Conservation (phyloP, 2,888 invertebrate genomes). For the Melanchra persicariae region DNA sequence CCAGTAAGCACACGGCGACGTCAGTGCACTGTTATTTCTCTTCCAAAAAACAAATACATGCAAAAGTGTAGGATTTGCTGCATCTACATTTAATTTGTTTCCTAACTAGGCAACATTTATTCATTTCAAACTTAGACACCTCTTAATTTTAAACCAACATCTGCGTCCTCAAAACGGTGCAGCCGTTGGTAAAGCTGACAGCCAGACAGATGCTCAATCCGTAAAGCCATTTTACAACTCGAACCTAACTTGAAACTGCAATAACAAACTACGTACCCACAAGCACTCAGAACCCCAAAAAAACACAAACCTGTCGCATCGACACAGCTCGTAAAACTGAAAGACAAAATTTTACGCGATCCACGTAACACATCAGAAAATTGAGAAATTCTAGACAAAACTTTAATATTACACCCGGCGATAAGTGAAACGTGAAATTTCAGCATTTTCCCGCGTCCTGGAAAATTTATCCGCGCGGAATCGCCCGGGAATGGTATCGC, state of each 20-base stretch:
- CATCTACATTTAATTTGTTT: background rate
- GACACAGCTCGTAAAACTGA: slow-evolving; percentile 59
- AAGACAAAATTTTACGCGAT: slow-evolving; percentile 64
- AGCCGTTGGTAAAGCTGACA: background rate
- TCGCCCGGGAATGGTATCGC: slow-evolving; percentile 74
- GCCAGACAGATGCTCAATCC: slow-evolving; percentile 4
- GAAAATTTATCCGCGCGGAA: slow-evolving; percentile 67
- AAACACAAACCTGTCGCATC: slow-evolving; percentile 45
- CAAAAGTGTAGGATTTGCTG: background rate
- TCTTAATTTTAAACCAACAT: background rate
- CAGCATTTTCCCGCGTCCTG: slow-evolving; percentile 55
- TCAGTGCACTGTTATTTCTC: background rate
- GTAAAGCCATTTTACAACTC: slow-evolving; percentile 18
- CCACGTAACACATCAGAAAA: slow-evolving; percentile 50
- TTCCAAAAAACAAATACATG: background rate
- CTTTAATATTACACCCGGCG: slow-evolving; percentile 62
- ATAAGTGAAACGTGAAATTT: slow-evolving; percentile 64
- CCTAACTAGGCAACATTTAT: background rate
- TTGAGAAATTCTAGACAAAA: slow-evolving; percentile 64
- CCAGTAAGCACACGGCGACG: too few relatives aligned
- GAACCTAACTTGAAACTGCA: slow-evolving; percentile 14
- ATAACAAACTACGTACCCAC: slow-evolving; percentile 40
- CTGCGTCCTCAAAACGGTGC: background rate
- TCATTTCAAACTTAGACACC: background rate
- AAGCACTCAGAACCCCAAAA: slow-evolving; percentile 38